A percentile compares a stretch with the other conserved stretches of the same genome.
These are phyloP conservation scores for Dreissena rostriformis DNA, from an alignment of 1,140 invertebrate species.

Conservation along the genomic window DNA sequence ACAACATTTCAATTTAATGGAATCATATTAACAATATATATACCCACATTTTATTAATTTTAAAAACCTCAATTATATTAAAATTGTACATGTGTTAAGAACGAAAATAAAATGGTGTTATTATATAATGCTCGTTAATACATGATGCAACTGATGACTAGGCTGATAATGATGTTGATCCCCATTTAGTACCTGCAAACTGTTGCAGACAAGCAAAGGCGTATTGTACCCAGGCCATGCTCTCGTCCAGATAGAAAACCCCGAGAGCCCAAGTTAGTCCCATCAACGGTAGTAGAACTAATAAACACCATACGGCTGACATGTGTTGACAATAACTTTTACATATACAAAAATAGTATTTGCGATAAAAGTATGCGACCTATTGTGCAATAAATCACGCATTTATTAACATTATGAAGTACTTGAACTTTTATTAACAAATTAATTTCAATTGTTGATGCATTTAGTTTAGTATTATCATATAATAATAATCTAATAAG, in stretches of 20 bases:
- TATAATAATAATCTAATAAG: background rate
- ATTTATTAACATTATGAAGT: background rate
- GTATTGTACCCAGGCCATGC: constrained; percentile 30
- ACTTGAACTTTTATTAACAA: no score
- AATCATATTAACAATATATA: background rate
- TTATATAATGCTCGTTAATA: background rate
- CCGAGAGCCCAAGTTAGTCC: constrained; percentile 35
- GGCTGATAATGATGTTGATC: background rate
- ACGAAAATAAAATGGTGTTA: no score
- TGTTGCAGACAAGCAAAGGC: constrained; percentile 28
- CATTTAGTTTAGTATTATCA: background rate
- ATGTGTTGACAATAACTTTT: background rate
- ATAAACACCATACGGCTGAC: constrained; percentile 13
- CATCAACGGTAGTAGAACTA: constrained; percentile 20
- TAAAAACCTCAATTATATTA: background rate
- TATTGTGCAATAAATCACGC: background rate
- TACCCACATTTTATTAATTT: background rate
- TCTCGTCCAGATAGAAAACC: constrained; percentile 27
- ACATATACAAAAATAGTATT: background rate
- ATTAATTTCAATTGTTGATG: background rate
- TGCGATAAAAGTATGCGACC: background rate
- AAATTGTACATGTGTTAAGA: background rate
- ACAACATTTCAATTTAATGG: background rate
- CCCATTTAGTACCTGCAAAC: constrained; percentile 22
- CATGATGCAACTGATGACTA: background rate